Conservation (phyloP, 1,140 invertebrate species). For the Drosophila aff. region DNA sequence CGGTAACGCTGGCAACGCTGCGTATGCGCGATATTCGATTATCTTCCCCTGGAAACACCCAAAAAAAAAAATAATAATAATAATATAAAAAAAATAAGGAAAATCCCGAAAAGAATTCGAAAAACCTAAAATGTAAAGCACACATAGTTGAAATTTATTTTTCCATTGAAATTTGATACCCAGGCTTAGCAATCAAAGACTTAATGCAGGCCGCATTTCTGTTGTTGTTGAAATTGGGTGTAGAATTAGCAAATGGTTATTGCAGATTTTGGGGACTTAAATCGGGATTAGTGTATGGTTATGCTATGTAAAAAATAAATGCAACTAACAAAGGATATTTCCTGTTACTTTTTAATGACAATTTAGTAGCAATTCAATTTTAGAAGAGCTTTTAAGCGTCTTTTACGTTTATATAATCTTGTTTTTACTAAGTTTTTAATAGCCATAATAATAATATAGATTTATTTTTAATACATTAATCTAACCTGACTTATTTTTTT, state of each 20-base stretch:
- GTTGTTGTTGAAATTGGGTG: neutral
- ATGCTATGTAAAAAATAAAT: neutral
- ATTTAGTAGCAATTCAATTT: neutral
- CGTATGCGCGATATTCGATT: slow-evolving; percentile 70
- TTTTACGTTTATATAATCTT: neutral
- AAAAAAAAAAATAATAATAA: slow-evolving; percentile 2
- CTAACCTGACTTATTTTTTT: neutral
- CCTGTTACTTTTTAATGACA: neutral
- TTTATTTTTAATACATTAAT: neutral
- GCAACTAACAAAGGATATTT: neutral
- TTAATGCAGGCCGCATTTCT: slow-evolving; percentile 12
- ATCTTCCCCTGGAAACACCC: neutral
- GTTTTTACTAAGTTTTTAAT: no score
- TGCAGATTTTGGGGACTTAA: slow-evolving; percentile 14
- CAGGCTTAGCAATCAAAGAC: slow-evolving; percentile 18
- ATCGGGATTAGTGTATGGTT: neutral
- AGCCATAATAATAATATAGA: neutral
- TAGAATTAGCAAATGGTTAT: slow-evolving; percentile 36
- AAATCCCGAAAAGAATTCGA: neutral
- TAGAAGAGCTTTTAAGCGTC: neutral
- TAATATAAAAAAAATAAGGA: neutral
- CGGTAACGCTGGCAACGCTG: slow-evolving; percentile 37
- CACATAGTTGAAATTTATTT: neutral
- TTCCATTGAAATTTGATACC: slow-evolving; percentile 1
- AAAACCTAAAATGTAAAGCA: slow-evolving; percentile 5